A percentile compares a stretch with the other conserved stretches of the same genome.
phyloP scores from a whole-genome alignment of 2,888 invertebrate genomes.

The Tricholauxania praeusta region DNA sequence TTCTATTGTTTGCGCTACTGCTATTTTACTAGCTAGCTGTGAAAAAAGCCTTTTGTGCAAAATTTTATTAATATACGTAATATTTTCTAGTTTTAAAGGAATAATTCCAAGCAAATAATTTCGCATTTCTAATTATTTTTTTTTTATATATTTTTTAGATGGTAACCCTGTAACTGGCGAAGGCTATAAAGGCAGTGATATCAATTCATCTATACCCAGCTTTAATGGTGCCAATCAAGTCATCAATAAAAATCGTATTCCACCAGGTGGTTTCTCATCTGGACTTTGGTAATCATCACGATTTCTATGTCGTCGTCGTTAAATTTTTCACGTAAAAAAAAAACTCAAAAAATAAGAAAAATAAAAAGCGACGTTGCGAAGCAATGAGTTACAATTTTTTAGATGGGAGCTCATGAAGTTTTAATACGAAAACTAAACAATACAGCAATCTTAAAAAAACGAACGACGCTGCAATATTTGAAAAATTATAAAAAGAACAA shows the following conservation, averaged over 20 bases:
- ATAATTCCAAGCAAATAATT: no score
- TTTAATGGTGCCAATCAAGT: conserved; percentile 65
- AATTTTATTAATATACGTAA: no score
- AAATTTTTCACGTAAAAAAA: conserved; percentile 23
- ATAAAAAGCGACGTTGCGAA: conserved; percentile 12
- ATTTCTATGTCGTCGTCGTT: conserved; percentile 24
- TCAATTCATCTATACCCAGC: conserved; percentile 59
- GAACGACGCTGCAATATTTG: conserved; percentile 41
- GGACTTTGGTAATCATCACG: conserved; percentile 66
- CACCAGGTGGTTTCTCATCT: conserved; percentile 68
- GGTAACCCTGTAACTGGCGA: conserved; percentile 72
- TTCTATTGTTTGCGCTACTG: no score
- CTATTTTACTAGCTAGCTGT: no score
- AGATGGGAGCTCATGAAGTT: conserved; percentile 34
- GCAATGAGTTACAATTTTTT: conserved; percentile 20
- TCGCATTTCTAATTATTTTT: no score
- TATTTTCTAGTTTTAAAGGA: no score
- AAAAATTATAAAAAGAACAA: conserved; percentile 33
- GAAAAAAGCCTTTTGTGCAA: no score
- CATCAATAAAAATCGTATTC: conserved; percentile 68
- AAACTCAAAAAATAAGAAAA: conserved; percentile 21
- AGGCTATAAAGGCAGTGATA: conserved; percentile 68
- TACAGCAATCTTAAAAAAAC: conserved; percentile 43
- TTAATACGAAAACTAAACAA: conserved; percentile 35
- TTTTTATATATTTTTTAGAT: conserved; percentile 58